Evolutionary conservation across 2,888 invertebrate species (phyloP).

Genomic region (Acronicta psi): DNA sequence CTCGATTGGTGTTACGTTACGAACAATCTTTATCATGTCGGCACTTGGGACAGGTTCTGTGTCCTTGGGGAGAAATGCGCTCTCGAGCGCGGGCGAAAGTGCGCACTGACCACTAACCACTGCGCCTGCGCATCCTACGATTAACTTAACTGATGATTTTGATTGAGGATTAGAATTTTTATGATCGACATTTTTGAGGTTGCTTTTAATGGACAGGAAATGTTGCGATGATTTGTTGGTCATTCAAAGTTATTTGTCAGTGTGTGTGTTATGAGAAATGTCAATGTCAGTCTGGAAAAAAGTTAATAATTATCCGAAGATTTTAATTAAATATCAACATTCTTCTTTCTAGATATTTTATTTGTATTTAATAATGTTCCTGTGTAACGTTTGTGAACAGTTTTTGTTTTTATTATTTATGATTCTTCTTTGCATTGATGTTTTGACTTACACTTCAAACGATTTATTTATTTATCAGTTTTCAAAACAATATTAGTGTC

Average conservation of each 20-base stretch:
- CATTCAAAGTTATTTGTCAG: background rate
- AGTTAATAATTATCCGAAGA: no score
- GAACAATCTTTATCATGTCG: slow-evolving; percentile 37
- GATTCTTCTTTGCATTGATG: no score
- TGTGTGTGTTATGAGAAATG: no score
- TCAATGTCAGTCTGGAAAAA: background rate
- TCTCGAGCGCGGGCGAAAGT: slow-evolving; percentile 64
- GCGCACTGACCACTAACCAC: slow-evolving; percentile 29
- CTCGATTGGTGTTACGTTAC: slow-evolving; percentile 1
- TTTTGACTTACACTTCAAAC: no score
- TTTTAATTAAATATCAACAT: no score
- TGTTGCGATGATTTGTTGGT: background rate
- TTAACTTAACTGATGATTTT: slow-evolving; percentile 28
- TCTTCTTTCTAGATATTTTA: no score
- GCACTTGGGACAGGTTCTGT: slow-evolving; percentile 58
- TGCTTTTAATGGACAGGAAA: slow-evolving; percentile 2
- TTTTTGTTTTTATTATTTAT: no score
- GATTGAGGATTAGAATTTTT: slow-evolving; percentile 38
- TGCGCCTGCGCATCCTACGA: slow-evolving; percentile 16
- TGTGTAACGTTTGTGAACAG: no score
- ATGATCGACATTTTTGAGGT: slow-evolving; percentile 20
- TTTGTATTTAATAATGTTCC: no score
- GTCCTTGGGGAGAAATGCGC: slow-evolving; percentile 71
- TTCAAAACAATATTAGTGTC: no score
- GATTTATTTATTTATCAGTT: no score